Base-by-base conservation (phyloP, 2,113 vertebrate species). In the Mus musculus region DNA sequence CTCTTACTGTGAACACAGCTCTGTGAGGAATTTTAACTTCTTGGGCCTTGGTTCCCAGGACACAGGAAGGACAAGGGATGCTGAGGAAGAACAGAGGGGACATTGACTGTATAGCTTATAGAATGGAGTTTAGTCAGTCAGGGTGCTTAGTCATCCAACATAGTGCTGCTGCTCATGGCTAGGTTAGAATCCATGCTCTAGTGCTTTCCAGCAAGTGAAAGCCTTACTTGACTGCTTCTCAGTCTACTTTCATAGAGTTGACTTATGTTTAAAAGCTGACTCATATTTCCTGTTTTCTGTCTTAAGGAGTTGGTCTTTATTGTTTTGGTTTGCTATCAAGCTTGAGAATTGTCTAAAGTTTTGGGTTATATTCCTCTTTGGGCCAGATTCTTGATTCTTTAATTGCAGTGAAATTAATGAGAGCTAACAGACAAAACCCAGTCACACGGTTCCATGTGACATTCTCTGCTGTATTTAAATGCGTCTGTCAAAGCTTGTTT, bases 251-350 rank as follows among this genome's bases (percentile, higher is more conserved):
- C 67, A 71, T 56, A 73, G 82, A 89, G 7, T 11, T 84, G 49
- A 69, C 36, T 75, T 69, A 49, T 42, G 88, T 88, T 30, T 81
- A 88, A 85, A 85, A 80, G 19, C 81, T 42, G 67, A 80, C 36
- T 77, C 16, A 28, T n/a, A 59, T 86, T 77, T 39, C 89, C 10
- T 56, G 19, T 86, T 93, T 95, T 87, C 22, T 13, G 82, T 94
- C 24, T 90, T 36, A 63, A 78, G 61, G 36, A 84, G 3, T 33
- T 88, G 39, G 22, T 7, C 87, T 90, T 87, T 86, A 59, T 87
- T 67, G 24, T 88, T 93, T 94, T 92, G 46, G 30, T 89, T 86
- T 97, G 69, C 42, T 19, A 30, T 88, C 49, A n/a, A 91, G 49
- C 39, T 95, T 95, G 89, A 81, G 16, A 26, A n/a, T 71, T 78